Percentiles rank a stretch among this genome's conserved stretches.
Evolutionary conservation across 1,140 invertebrate species (phyloP).

Genomic region (Zeugodacus cucurbitae): DNA sequence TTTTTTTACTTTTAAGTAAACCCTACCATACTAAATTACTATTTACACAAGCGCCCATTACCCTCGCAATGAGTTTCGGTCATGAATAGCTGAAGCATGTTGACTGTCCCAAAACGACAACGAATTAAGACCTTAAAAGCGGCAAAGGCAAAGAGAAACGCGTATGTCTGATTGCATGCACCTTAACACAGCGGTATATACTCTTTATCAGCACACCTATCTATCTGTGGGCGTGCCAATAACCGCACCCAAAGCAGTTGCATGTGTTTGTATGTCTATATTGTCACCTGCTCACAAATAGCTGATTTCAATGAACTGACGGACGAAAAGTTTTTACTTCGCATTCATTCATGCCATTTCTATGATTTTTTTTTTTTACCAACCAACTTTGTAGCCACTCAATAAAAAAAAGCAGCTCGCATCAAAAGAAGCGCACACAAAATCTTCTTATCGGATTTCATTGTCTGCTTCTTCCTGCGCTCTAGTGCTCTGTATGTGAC

Average conservation of each 20-base stretch:
- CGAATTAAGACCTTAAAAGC: not conserved
- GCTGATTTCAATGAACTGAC: not conserved
- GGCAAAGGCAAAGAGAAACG: not conserved
- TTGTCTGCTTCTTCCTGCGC: not conserved
- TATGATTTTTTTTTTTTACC: not conserved
- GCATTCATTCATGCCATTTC: not conserved
- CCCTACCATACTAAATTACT: no score
- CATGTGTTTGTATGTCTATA: not conserved
- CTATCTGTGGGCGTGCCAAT: not conserved
- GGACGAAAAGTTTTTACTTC: not conserved
- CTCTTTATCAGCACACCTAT: not conserved
- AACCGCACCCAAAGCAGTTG: not conserved
- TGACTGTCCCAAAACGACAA: not conserved
- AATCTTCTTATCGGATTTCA: not conserved
- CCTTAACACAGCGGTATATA: not conserved
- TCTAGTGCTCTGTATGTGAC: not conserved
- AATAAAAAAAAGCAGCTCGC: not conserved
- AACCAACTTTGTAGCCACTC: not conserved
- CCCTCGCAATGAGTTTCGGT: not conserved
- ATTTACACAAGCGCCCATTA: not conserved
- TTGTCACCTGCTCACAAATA: not conserved
- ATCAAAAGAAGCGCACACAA: not conserved
- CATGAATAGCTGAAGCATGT: not conserved
- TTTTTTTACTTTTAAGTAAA: no score
- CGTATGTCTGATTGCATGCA: not conserved